phyloP scores from a whole-genome alignment of 2,113 vertebrate species.

The Choloepus hoffmanni region DNA sequence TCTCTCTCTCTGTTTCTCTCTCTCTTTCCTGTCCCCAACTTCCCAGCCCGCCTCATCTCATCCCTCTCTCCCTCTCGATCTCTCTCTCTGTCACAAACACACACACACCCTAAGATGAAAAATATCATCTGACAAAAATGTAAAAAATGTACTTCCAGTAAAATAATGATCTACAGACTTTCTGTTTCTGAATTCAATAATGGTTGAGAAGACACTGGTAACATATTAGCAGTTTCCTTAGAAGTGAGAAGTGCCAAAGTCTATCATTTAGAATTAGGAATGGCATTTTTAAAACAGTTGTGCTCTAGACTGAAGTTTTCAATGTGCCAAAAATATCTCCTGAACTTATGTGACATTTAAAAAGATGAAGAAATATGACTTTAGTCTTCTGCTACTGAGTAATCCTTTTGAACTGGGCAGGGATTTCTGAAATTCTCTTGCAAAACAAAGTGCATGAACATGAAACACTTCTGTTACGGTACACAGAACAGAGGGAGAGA shows the following conservation, averaged over 20 bases:
- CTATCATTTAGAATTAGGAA: not conserved
- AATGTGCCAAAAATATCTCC: not conserved
- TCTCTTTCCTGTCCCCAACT: not conserved
- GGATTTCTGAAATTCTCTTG: not conserved
- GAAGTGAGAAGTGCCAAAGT: conserved; percentile 18
- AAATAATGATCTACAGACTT: not conserved
- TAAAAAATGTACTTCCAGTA: not conserved
- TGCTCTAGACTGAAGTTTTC: conserved; percentile 3
- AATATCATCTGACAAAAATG: not conserved
- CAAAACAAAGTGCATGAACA: not conserved
- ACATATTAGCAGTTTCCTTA: conserved; percentile 2
- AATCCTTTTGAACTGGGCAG: not conserved
- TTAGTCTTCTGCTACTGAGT: not conserved
- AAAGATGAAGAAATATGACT: not conserved
- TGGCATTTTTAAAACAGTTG: conserved; percentile 12
- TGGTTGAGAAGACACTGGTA: conserved; percentile 19
- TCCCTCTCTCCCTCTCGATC: no score
- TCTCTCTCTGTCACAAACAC: not conserved
- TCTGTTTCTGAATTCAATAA: conserved; percentile 16
- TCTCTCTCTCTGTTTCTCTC: not conserved
- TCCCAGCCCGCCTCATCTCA: no score
- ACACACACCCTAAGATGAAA: not conserved
- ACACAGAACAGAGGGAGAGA: not conserved
- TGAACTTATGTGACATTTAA: conserved; percentile 40
- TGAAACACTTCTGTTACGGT: not conserved